phyloP scores from a whole-genome alignment of 2,797 vertebrate genomes.

The Oophaga sylvatica region DNA sequence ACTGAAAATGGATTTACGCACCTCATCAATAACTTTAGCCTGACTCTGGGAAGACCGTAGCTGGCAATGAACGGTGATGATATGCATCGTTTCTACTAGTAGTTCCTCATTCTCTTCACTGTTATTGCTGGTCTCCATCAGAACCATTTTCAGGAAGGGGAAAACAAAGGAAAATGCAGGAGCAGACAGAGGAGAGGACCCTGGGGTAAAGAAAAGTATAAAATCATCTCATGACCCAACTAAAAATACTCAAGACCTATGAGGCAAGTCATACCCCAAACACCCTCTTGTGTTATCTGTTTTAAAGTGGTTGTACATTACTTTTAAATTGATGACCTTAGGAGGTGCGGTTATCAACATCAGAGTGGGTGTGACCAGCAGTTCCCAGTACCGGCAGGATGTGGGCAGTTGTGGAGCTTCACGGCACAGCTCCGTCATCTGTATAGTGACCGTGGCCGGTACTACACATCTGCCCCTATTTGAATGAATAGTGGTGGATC shows the following conservation, averaged over 20 bases:
- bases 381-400: too few relatives aligned
- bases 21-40: constrained; percentile 84
- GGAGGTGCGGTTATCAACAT: too few relatives aligned
- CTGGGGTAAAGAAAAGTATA: constrained; percentile 62
- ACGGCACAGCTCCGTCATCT: too few relatives aligned
- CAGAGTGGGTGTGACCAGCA: too few relatives aligned
- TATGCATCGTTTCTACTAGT: constrained; percentile 85
- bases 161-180: constrained; percentile 88
- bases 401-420: too few relatives aligned
- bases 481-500: too few relatives aligned
- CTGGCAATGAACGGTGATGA: constrained; percentile 85
- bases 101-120: constrained; percentile 82
- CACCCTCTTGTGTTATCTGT: neutral
- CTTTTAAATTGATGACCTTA: too few relatives aligned
- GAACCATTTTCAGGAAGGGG: constrained; percentile 87
- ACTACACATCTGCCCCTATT: too few relatives aligned
- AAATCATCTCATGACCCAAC: neutral
- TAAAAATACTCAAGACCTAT: neutral
- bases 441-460: too few relatives aligned
- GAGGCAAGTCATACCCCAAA: neutral
- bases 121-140: constrained; percentile 80
- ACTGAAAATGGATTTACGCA: constrained; percentile 60
- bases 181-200: constrained; percentile 72
- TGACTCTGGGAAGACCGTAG: constrained; percentile 77
- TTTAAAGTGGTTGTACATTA: too few relatives aligned